Base-by-base conservation (phyloP, 2,113 vertebrate genomes). In the Coracopsis vasa region DNA sequence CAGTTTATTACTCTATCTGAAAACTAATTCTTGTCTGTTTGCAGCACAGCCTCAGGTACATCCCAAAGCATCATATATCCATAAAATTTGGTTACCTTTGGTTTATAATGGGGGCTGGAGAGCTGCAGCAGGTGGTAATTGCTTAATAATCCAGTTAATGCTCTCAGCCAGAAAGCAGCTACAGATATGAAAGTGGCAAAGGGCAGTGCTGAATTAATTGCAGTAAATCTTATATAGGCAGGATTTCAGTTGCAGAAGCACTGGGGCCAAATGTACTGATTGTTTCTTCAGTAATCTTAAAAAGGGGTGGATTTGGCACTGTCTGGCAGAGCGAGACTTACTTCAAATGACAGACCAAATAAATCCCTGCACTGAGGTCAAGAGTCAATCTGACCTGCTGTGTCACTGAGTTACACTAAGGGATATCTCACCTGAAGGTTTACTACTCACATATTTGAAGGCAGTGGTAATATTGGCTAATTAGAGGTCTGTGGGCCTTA, bases 141-240 rank as follows among this genome's bases (percentile, higher is more conserved):
- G 2, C 71, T 88, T 74, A 77, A 70, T 95, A 92, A 90, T 85
- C 45, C 45, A 33, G 78, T 90, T 93, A 88, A 88, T 88, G 56
- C 21, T 85, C 53, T 80, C 47, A 53, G 60, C 62, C 54, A 85
- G 70, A 91, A 87, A 82, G 81, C 29, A 74, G 42, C 65, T 51
- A 75, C 58, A 69, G 74, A 82, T 92, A 85, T 8, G n/a, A 58
- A 80, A 72, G 62, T 70, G 74, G 71, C 74, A 86, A 82, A 94
- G 74, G 33, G 24, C 64, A 66, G 45, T 41, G 25, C 58, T 94
- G 81, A 93, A 83, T 92, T 92, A 90, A 86, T 94, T 92, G 62
- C 79, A 78, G 37, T 80, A 87, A 88, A 58, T 91, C 69, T 84
- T 78, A 48, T 61, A 4, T 4, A 56, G 64, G 45, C 58, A 88